Percentiles rank a stretch among this genome's conserved stretches.
Evolutionary conservation across 2,113 vertebrate species (phyloP).

Genomic region (Podarcis muralis): DNA sequence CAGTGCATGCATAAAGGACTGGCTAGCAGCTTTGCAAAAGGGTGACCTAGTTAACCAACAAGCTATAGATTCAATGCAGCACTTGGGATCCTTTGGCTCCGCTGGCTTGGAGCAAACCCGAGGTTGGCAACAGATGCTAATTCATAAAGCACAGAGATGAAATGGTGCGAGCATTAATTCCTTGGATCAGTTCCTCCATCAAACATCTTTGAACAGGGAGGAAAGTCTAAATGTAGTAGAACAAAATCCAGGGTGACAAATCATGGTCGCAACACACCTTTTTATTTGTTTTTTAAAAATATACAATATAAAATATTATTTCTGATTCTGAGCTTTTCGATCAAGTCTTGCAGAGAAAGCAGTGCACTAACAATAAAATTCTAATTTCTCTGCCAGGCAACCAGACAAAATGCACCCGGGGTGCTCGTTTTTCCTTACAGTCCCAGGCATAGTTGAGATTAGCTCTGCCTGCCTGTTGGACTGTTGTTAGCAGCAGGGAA

Average conservation of each 20-base stretch:
- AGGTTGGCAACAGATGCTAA: conserved; percentile 22
- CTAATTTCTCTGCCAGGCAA: background rate
- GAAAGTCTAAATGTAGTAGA: background rate
- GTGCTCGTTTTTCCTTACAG: background rate
- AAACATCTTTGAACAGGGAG: background rate
- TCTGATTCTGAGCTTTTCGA: background rate
- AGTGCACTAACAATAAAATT: background rate
- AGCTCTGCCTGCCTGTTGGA: background rate
- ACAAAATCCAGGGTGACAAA: background rate
- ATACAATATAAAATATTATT: background rate
- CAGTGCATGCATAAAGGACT: background rate
- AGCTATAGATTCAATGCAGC: conserved; percentile 19
- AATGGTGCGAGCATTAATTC: conserved; percentile 43
- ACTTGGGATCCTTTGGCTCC: background rate
- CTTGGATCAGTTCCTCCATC: background rate
- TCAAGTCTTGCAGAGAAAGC: conserved; percentile 34
- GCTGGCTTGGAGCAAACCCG: conserved; percentile 38
- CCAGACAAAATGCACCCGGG: background rate
- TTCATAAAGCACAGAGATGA: conserved; percentile 41
- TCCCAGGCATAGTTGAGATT: accelerated
- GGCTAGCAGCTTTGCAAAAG: conserved; percentile 15
- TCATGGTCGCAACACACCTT: background rate
- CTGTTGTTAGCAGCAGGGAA: background rate
- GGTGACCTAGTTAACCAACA: conserved; percentile 57
- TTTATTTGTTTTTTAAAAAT: background rate